A percentile compares a stretch with the other conserved stretches of the same genome.
Evolutionary conservation across 2,888 invertebrate genomes (phyloP).

Genomic region (Adelognathus sp.): DNA sequence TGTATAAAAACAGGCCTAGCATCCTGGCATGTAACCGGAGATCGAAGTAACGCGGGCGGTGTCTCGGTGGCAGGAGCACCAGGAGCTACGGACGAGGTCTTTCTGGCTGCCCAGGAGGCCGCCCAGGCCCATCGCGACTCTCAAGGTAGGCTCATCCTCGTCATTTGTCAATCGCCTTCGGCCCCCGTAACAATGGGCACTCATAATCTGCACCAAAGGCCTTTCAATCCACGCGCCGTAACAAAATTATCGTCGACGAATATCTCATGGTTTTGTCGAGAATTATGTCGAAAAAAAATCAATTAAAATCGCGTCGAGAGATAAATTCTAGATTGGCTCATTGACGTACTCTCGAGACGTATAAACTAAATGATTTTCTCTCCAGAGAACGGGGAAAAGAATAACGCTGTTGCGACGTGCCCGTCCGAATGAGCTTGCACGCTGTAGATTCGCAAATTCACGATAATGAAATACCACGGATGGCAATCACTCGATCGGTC

Average conservation of each 20-base stretch:
- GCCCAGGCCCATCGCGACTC: slow-evolving; percentile 91
- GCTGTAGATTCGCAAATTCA: background rate
- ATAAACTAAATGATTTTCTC: too few relatives aligned
- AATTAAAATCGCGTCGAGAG: background rate
- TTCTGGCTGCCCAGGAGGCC: slow-evolving; percentile 91
- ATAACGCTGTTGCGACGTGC: too few relatives aligned
- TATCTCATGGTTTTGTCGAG: too few relatives aligned
- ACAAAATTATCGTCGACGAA: too few relatives aligned
- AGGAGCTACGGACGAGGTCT: slow-evolving; percentile 87
- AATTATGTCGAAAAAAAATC: background rate
- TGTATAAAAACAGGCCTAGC: slow-evolving; percentile 91
- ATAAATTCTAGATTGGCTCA: too few relatives aligned
- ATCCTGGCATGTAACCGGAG: slow-evolving; percentile 92
- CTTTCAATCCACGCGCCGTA: background rate
- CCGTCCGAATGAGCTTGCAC: slow-evolving; percentile 35
- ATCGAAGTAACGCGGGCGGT: slow-evolving; percentile 85
- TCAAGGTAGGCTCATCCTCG: slow-evolving; percentile 91
- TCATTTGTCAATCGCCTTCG: slow-evolving; percentile 74
- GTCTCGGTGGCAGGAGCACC: slow-evolving; percentile 77
- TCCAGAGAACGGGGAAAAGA: too few relatives aligned
- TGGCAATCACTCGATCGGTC: background rate
- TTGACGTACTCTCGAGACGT: too few relatives aligned
- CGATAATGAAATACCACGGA: background rate
- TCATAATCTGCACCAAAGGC: slow-evolving; percentile 48
- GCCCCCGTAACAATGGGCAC: slow-evolving; percentile 78